phyloP scores from a whole-genome alignment of 1,140 invertebrate genomes.

The Conus betulinus region DNA sequence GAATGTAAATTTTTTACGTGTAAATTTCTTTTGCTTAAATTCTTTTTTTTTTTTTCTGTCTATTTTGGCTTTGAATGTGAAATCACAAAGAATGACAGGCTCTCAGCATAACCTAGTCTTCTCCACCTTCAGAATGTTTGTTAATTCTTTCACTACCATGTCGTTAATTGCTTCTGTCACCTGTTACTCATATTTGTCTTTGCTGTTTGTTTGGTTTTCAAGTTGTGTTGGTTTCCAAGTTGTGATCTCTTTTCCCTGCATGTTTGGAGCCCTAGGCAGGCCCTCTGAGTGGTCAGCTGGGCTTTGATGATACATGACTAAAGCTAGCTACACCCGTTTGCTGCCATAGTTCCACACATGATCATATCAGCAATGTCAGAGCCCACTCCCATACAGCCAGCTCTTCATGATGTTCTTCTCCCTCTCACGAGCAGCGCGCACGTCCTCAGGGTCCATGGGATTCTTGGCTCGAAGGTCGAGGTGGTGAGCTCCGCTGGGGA shows the following conservation, averaged over 20 bases:
- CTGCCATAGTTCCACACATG: not conserved
- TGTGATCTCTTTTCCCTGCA: no score
- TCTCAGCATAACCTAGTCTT: no score
- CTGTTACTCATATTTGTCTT: no score
- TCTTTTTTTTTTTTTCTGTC: not conserved
- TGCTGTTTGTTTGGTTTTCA: no score
- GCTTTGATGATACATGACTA: not conserved
- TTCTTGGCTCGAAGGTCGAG: constrained; percentile 88
- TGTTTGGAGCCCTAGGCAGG: no score
- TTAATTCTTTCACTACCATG: no score
- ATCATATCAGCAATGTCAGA: no score
- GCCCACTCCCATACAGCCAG: constrained; percentile 77
- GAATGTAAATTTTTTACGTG: no score
- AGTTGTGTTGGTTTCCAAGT: no score
- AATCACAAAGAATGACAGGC: no score
- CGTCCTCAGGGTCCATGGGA: constrained; percentile 83
- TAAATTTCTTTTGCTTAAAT: not conserved
- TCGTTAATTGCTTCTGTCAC: no score
- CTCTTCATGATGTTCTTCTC: constrained; percentile 82
- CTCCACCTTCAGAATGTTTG: no score
- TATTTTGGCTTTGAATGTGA: not conserved
- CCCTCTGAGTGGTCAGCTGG: not conserved
- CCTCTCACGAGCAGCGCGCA: constrained; percentile 82
- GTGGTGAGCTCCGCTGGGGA: constrained; percentile 94
- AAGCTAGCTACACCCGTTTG: not conserved